phyloP scores from a whole-genome alignment of 2,797 vertebrate species.

The Pangasius larnaudii region DNA sequence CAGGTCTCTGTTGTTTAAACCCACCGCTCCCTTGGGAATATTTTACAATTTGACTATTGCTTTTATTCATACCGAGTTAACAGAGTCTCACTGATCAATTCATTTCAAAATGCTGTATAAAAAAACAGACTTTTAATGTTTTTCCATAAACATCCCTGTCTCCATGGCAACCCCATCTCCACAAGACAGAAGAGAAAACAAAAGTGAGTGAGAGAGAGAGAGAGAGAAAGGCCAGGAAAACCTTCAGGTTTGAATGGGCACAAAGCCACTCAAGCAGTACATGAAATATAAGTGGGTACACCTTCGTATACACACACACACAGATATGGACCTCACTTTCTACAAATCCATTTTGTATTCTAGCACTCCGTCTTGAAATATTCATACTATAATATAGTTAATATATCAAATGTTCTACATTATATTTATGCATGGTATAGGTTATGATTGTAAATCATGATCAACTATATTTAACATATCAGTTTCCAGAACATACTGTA shows the following conservation, averaged over 20 bases:
- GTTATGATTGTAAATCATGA: background rate
- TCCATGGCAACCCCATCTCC: slow-evolving; percentile 75
- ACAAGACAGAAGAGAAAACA: slow-evolving; percentile 50
- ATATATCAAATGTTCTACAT: background rate
- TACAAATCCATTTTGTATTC: background rate
- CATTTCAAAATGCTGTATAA: slow-evolving; percentile 40
- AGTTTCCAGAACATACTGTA: slow-evolving; percentile 13
- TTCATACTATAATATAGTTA: background rate
- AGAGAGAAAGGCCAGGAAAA: slow-evolving; percentile 52
- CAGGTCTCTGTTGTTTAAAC: background rate
- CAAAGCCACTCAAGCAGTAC: slow-evolving; percentile 36
- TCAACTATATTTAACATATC: background rate
- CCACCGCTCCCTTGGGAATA: background rate
- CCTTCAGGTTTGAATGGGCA: slow-evolving; percentile 42
- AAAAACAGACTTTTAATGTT: slow-evolving; percentile 58
- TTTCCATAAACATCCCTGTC: slow-evolving; percentile 69
- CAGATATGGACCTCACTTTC: background rate
- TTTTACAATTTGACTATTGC: slow-evolving; percentile 4
- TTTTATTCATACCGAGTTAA: background rate
- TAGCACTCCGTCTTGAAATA: background rate
- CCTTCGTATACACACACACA: background rate
- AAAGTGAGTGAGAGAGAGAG: slow-evolving; percentile 61
- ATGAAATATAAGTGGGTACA: slow-evolving; percentile 27
- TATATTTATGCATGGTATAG: background rate
- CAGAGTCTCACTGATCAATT: slow-evolving; percentile 29